Evolutionary conservation across 1,140 invertebrate genomes (phyloP).

Genomic region (Subanguina moxae): DNA sequence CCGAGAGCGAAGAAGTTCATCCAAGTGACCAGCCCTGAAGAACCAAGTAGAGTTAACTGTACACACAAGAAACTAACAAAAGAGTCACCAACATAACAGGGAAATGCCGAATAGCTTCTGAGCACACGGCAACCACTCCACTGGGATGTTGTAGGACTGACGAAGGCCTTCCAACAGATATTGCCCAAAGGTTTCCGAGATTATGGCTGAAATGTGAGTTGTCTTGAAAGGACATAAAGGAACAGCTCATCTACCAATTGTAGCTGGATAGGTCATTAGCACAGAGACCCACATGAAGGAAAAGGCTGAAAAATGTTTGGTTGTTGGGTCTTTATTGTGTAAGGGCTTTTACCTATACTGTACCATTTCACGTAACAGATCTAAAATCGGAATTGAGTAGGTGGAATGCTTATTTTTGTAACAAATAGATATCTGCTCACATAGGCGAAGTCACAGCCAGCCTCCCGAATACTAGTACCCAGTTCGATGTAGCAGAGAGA

Average conservation of each 20-base stretch:
- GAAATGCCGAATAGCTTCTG: slow-evolving; percentile 58
- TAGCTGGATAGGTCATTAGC: slow-evolving; percentile 58
- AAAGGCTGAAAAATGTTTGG: slow-evolving; percentile 41
- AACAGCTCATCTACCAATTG: slow-evolving; percentile 42
- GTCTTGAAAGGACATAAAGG: not conserved
- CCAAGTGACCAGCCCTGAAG: slow-evolving; percentile 56
- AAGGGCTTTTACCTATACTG: not conserved
- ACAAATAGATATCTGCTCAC: no score
- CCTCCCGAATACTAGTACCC: slow-evolving; percentile 66
- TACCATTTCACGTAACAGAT: slow-evolving; percentile 57
- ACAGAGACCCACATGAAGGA: slow-evolving; percentile 59
- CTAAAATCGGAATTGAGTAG: not conserved
- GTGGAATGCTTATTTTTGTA: not conserved
- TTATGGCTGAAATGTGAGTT: slow-evolving; percentile 36
- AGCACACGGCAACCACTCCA: slow-evolving; percentile 34
- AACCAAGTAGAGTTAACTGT: not conserved
- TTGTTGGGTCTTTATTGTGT: no score
- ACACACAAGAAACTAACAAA: not conserved
- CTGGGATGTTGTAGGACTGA: slow-evolving; percentile 48
- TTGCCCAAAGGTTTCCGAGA: slow-evolving; percentile 58
- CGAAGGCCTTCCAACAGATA: slow-evolving; percentile 53
- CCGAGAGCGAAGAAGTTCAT: slow-evolving; percentile 57
- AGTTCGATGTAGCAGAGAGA: slow-evolving; percentile 57
- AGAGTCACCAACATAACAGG: slow-evolving; percentile 48
- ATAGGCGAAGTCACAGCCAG: slow-evolving; percentile 61